Percentiles rank a stretch among this genome's conserved stretches.
Conservation (phyloP, 2,113 vertebrate genomes). For the Forbesichthys agassizii region DNA sequence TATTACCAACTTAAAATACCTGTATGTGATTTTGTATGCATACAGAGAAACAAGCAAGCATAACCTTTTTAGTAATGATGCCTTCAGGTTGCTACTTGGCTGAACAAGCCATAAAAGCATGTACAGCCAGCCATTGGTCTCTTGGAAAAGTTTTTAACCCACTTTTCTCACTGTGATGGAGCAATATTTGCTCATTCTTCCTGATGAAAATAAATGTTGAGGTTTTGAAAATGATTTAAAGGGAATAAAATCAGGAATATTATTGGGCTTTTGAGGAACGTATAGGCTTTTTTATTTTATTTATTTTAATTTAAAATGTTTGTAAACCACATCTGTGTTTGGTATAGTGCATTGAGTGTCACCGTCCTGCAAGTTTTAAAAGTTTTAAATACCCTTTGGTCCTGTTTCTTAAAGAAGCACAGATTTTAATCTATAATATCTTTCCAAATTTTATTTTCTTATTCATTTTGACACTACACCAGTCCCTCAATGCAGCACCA, state of each 20-base stretch:
- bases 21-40: no score
- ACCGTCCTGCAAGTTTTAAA: conserved; percentile 8
- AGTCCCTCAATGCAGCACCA: background rate
- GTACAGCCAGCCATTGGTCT: conserved; percentile 27
- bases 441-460: background rate
- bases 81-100: conserved; percentile 22
- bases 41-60: conserved; percentile 20
- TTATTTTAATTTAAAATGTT: background rate
- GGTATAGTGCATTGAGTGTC: background rate
- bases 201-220: conserved; percentile 7
- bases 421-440: background rate
- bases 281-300: background rate
- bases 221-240: conserved; percentile 22
- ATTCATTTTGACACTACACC: no score
- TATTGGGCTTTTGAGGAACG: conserved; percentile 8
- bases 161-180: conserved; percentile 53
- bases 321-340: conserved; percentile 20
- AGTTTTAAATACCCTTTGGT: background rate
- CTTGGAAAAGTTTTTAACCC: conserved; percentile 27
- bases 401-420: conserved; percentile 1
- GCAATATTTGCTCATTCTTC: conserved; percentile 39
- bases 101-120: conserved; percentile 19
- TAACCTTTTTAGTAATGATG: conserved; percentile 39
- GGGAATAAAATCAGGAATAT: conserved; percentile 26
- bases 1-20: conserved; percentile 21